Base-by-base conservation (phyloP, 1,140 invertebrate genomes). In the Trissolcus basalis region DNA sequence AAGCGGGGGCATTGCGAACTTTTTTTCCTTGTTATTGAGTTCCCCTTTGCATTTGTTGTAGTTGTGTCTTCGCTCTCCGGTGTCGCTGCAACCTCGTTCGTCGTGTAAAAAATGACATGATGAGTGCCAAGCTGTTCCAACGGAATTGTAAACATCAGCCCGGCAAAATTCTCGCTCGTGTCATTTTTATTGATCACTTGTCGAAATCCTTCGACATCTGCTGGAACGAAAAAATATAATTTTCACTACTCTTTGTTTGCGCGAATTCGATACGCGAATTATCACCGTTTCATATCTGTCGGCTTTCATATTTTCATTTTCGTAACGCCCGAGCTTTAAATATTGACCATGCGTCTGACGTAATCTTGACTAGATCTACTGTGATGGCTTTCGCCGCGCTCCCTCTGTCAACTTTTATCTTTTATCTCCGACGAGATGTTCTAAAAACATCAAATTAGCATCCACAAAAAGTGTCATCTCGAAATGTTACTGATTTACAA, bases 1-100 rank as follows among this genome's bases (percentile, higher is more conserved):
- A 58, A 63, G 56, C 72, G 55, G 48, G 48, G 5, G 35, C 55
- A 41, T 35, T 55, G 65, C 16, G 67, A 74, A 78, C 60, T 74
- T 73, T 63, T 67, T 70, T 39, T 16, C 56, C 9, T 11, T 27
- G 36, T 45, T 55, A 49, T 33, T 33, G 43, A 39, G 67, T 56
- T 61, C 27, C 32, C 15, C 8, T 53, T 14, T 9, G 36, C 61
- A 19, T 56, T 68, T 65, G 39, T 60, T 65, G 49, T 53, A 14
- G 44, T 63, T 35, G 63, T 49, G n/a, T 47, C 56, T 49, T 48
- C 56, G 33, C 19, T 27, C 19, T 27, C 13, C 44, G n/a, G 27
- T 64, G 48, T 67, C 47, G 53, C 2, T 16, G 15, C 15, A 11
- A 51, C 56, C n/a, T 45, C 41, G 60, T 54, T 13, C n/a, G 1